Evolutionary conservation across 2,888 invertebrate species (phyloP).

Genomic region (Dorcus hopei): DNA sequence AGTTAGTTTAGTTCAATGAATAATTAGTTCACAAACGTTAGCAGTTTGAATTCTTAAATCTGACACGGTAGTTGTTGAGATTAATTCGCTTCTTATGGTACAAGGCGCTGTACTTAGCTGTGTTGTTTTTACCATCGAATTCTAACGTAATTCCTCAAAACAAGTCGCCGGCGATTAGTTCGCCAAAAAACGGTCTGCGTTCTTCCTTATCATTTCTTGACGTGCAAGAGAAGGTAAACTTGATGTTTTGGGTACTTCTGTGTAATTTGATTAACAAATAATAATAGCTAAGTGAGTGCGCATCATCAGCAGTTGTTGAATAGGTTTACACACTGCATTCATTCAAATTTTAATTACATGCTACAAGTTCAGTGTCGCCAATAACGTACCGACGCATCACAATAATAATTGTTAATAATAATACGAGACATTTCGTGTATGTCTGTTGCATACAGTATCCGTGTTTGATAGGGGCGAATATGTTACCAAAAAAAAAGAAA

Average conservation of each 20-base stretch:
- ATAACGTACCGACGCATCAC: constrained; percentile 29
- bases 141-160: too few relatives aligned
- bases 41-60: constrained; percentile 28
- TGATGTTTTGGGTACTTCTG: too few relatives aligned
- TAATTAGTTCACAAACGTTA: constrained; percentile 30
- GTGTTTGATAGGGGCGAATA: constrained; percentile 46
- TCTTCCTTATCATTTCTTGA: too few relatives aligned
- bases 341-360: neutral
- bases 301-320: too few relatives aligned
- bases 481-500: constrained; percentile 31
- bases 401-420: constrained; percentile 38
- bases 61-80: constrained; percentile 31
- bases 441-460: constrained; percentile 35
- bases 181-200: neutral
- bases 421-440: constrained; percentile 29
- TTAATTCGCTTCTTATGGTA: constrained; percentile 9
- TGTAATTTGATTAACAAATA: too few relatives aligned
- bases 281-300: too few relatives aligned
- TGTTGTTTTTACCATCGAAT: too few relatives aligned
- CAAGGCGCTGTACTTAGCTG: too few relatives aligned
- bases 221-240: too few relatives aligned
- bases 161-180: too few relatives aligned
- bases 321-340: too few relatives aligned
- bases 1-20: constrained; percentile 29
- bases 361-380: constrained; percentile 17